These are phyloP conservation scores for Drosophila sp. DNA, from an alignment of 1,140 invertebrate species.

Conservation along the genomic window DNA sequence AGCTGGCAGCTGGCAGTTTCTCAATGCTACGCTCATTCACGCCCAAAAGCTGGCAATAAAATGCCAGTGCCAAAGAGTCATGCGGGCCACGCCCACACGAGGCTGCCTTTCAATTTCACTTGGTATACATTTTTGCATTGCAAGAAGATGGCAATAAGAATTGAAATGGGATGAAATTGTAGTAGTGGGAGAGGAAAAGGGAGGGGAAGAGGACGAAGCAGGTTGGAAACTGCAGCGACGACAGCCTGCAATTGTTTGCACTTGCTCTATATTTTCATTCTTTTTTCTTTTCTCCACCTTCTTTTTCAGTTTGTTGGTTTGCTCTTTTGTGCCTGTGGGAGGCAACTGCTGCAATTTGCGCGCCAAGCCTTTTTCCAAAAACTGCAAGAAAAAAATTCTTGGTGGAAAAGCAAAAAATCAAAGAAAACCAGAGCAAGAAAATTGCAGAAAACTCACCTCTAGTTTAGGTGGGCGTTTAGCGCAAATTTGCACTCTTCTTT, in stretches of 20 bases:
- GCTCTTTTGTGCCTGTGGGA: slow-evolving; percentile 42
- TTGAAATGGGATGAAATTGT: slow-evolving; percentile 12
- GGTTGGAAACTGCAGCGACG: slow-evolving; percentile 19
- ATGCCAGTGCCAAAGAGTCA: slow-evolving; percentile 31
- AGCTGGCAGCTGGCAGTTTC: slow-evolving; percentile 44
- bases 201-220: neutral
- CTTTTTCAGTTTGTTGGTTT: slow-evolving; percentile 13
- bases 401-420: slow-evolving; percentile 1
- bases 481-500: slow-evolving; percentile 52
- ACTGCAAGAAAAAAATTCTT: slow-evolving; percentile 5
- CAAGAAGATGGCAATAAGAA: slow-evolving; percentile 39
- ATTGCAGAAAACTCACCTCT: slow-evolving; percentile 26
- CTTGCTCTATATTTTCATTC: slow-evolving; percentile 47
- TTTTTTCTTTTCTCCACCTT: slow-evolving; percentile 2
- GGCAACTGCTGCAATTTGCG: slow-evolving; percentile 61
- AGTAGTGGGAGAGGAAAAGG: neutral
- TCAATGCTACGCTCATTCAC: slow-evolving; percentile 52
- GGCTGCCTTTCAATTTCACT: slow-evolving; percentile 64
- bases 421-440: slow-evolving; percentile 19
- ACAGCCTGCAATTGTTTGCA: slow-evolving; percentile 65
- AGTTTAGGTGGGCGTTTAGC: slow-evolving; percentile 21
- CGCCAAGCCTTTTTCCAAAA: slow-evolving; percentile 51
- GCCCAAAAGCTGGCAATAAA: slow-evolving; percentile 54
- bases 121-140: slow-evolving; percentile 58
- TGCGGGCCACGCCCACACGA: slow-evolving; percentile 56